phyloP scores from a whole-genome alignment of 2,797 vertebrate species.

The Fratercula arctica region DNA sequence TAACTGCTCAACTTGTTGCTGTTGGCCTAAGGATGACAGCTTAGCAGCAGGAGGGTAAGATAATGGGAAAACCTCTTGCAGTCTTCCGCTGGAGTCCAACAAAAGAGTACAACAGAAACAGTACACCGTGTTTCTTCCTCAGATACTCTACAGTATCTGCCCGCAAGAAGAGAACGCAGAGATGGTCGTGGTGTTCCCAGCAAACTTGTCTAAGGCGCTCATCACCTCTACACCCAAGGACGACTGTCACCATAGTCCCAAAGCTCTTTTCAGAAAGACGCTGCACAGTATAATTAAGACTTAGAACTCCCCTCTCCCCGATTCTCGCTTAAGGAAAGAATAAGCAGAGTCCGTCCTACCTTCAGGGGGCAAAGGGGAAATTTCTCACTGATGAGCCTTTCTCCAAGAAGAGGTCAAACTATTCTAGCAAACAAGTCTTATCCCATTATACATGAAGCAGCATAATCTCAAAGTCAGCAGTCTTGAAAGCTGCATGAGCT shows the following conservation, averaged over 20 bases:
- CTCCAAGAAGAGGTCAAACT: background rate
- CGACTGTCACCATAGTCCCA: background rate
- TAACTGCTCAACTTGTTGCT: background rate
- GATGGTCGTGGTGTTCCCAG: rapidly evolving
- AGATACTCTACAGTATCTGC: background rate
- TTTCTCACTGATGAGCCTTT: background rate
- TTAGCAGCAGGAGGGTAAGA: slow-evolving; percentile 37
- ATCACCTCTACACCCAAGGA: background rate
- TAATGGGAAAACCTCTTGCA: slow-evolving; percentile 12
- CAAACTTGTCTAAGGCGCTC: background rate
- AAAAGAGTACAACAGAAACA: background rate
- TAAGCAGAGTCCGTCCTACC: background rate
- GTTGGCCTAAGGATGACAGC: background rate
- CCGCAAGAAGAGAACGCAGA: background rate
- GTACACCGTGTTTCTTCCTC: background rate
- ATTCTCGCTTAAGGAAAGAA: background rate
- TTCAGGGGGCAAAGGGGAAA: background rate
- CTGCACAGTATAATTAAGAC: background rate
- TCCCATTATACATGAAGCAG: background rate
- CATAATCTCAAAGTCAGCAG: background rate
- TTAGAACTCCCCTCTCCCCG: background rate
- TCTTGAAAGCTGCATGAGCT: background rate
- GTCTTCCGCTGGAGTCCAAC: background rate
- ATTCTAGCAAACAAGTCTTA: background rate
- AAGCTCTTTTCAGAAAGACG: background rate